Percentiles rank a stretch among this genome's conserved stretches.
phyloP scores from a whole-genome alignment of 2,888 invertebrate genomes.

The Cremastobaeus sp. region DNA sequence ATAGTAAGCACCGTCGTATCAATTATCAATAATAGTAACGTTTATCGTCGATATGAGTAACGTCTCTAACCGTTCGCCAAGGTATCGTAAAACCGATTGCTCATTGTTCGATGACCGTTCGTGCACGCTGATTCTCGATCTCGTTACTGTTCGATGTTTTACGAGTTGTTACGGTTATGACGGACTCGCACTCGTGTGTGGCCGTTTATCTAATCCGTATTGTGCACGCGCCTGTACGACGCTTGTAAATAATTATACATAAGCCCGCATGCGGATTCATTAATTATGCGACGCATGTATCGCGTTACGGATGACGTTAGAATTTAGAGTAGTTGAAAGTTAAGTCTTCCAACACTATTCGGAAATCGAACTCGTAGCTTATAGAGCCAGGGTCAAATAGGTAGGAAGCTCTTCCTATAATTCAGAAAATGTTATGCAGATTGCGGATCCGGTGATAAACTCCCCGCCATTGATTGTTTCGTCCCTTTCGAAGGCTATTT shows the following conservation, averaged over 20 bases:
- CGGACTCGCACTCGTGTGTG: conserved; percentile 61
- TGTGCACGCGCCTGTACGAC: conserved; percentile 31
- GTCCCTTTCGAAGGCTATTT: no score
- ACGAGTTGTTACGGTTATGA: conserved; percentile 70
- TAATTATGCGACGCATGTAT: conserved; percentile 50
- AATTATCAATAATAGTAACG: conserved; percentile 41
- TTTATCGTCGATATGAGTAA: conserved; percentile 31
- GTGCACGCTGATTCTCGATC: conserved; percentile 66
- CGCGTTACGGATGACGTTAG: conserved; percentile 18
- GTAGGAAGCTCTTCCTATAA: conserved; percentile 8
- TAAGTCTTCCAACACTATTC: background rate
- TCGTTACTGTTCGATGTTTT: conserved; percentile 70
- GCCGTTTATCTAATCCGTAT: conserved; percentile 50
- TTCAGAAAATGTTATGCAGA: no score
- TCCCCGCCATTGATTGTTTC: no score
- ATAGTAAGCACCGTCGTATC: conserved; percentile 20
- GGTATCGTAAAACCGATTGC: conserved; percentile 35
- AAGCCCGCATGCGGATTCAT: conserved; percentile 52
- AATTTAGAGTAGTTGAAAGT: conserved; percentile 11
- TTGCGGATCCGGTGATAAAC: no score
- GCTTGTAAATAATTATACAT: conserved; percentile 51
- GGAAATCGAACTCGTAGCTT: conserved; percentile 8
- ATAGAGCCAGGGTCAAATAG: background rate
- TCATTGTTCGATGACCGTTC: conserved; percentile 44
- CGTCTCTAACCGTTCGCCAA: conserved; percentile 21